phyloP scores from a whole-genome alignment of 1,140 invertebrate species.

The Teleogryllus occipitalis region DNA sequence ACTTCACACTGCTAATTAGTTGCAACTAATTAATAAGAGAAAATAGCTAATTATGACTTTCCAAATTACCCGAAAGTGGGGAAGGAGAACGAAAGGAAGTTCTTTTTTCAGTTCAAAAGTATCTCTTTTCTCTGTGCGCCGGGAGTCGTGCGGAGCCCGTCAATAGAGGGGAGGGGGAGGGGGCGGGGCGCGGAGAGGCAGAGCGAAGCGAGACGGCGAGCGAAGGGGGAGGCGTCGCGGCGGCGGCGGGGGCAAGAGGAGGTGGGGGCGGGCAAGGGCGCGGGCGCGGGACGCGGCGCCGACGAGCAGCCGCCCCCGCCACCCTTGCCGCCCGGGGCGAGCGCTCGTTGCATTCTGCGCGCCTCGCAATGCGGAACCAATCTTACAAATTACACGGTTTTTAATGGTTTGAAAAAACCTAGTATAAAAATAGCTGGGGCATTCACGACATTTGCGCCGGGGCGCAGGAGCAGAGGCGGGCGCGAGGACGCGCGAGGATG shows the following conservation, averaged over 20 bases:
- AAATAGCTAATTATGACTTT: slow-evolving; percentile 25
- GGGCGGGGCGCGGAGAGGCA: background rate
- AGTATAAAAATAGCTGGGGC: too few relatives aligned
- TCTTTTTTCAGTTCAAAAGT: slow-evolving; percentile 15
- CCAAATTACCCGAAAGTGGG: slow-evolving; percentile 22
- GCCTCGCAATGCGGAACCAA: slow-evolving; percentile 26
- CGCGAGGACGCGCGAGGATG: too few relatives aligned
- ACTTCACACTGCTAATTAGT: slow-evolving; percentile 23
- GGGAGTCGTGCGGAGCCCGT: background rate
- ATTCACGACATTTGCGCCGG: too few relatives aligned
- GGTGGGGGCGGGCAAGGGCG: background rate
- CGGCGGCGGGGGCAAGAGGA: background rate
- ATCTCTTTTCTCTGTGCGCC: slow-evolving; percentile 8
- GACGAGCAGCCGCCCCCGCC: slow-evolving; percentile 32
- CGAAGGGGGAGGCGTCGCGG: background rate
- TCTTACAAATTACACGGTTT: slow-evolving; percentile 32
- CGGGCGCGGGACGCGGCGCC: background rate
- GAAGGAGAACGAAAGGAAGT: slow-evolving; percentile 17
- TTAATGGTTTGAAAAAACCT: too few relatives aligned
- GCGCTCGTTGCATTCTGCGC: slow-evolving; percentile 21
- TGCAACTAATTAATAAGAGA: slow-evolving; percentile 26
- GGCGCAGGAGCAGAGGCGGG: too few relatives aligned
- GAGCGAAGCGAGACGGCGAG: slow-evolving; percentile 1
- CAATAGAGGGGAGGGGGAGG: background rate
- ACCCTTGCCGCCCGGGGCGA: slow-evolving; percentile 35